These are phyloP conservation scores for Caenorhabditis imperialis DNA, from an alignment of 2,888 invertebrate species.

Conservation along the genomic window DNA sequence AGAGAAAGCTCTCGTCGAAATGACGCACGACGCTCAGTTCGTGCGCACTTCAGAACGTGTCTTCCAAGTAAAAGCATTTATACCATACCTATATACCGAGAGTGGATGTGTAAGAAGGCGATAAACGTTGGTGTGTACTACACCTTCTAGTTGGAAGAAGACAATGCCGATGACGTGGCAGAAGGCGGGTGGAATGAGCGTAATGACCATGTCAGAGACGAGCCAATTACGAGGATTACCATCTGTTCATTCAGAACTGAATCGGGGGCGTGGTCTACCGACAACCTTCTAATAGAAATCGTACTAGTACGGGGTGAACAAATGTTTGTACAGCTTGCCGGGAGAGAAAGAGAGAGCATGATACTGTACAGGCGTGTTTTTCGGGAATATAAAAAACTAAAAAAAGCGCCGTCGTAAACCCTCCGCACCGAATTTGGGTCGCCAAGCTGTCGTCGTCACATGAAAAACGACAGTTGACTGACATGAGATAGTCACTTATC, in stretches of 20 bases:
- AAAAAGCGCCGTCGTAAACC: not conserved
- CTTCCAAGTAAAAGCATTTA: no score
- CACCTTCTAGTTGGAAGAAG: no score
- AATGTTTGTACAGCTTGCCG: conserved; percentile 1
- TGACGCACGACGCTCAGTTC: no score
- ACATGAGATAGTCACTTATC: not conserved
- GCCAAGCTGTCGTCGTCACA: not conserved
- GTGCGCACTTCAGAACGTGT: no score
- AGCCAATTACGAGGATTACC: conserved; percentile 1
- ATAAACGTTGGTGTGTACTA: no score
- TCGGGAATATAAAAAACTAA: not conserved
- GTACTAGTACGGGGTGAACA: conserved; percentile 1
- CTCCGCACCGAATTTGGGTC: not conserved
- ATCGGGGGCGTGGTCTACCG: no score
- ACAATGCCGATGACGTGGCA: not conserved
- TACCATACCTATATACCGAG: no score
- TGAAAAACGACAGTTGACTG: not conserved
- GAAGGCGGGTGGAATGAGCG: no score
- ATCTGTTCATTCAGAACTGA: not conserved
- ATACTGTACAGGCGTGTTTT: conserved; percentile 11
- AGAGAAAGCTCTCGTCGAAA: not conserved
- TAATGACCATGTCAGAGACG: no score
- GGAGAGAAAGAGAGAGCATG: not conserved
- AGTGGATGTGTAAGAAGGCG: no score
- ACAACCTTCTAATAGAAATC: not conserved